Evolutionary conservation across 2,888 invertebrate species (phyloP), one percentile per base, ranked within the genome.

Genomic region (Bombylius discolor): DNA sequence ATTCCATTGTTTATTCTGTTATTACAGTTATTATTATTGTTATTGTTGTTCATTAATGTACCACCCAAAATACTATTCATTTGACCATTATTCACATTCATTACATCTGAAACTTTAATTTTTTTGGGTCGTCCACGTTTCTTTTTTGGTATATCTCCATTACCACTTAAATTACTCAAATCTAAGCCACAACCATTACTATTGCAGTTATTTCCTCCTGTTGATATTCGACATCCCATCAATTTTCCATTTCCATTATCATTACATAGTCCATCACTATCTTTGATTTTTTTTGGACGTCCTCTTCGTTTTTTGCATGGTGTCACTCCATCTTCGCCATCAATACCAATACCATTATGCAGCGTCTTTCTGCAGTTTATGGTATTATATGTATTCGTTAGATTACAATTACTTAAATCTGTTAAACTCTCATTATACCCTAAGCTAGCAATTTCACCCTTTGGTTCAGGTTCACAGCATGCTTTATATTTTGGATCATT

Each of bases 81-180:
- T 11, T 34, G n/a, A 32, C 14, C 9, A 47, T 39, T 49, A 31
- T 31, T 51, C 8, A 50, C 44, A 32, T 44, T 51, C 32, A 55
- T 42, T 46, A 65, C 60, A 53, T 61, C 66, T 11, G 12, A 59
- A 2, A 82, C 79, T 60, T 87, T 81, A 23, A 89, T 83, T 75
- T 92, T 93, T 75, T 92, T 92, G 59, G 92, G 91, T 59, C 91
- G 79, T 31, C 92, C 91, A 34, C 92, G 76, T 69, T 92, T 91
- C 74, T 92, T 92, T 76, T 91, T 91, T 60, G 87, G 85, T 60
- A 85, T 82, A 68, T 81, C 81, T 60, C 76, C 77, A 47, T 44
- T 54, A 34, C 13, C 13, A 47, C 33, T 56, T 49, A 52, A 49
- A 42, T 47, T 45, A 52, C 48, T 53, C 34, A 49, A 50, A 49